These are phyloP conservation scores for Malacoctenus gilli DNA, from an alignment of 2,797 vertebrate genomes.

Conservation along the genomic window DNA sequence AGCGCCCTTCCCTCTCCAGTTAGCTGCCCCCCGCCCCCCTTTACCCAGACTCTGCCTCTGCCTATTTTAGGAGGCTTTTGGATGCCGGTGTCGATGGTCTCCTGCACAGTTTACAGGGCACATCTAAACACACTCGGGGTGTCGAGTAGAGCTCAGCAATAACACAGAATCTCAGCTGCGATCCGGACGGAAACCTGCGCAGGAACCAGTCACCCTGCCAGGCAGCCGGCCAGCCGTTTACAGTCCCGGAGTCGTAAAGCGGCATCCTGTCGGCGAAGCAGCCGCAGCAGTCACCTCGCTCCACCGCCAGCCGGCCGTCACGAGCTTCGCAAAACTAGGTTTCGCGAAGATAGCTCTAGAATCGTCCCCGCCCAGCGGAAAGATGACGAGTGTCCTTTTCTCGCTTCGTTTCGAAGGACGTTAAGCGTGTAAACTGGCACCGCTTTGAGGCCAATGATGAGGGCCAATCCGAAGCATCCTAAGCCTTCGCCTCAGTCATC, in stretches of 20 bases:
- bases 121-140: slow-evolving; percentile 61
- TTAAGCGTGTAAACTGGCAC: slow-evolving; percentile 46
- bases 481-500: slow-evolving; percentile 44
- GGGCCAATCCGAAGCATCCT: slow-evolving; percentile 32
- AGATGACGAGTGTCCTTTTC: slow-evolving; percentile 30
- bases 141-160: slow-evolving; percentile 59
- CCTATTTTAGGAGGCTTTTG: slow-evolving; percentile 61
- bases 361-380: slow-evolving; percentile 27
- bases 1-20: slow-evolving; percentile 44
- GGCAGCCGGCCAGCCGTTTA: slow-evolving; percentile 10
- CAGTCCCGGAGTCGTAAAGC: slow-evolving; percentile 31
- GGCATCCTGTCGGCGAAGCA: slow-evolving; percentile 41
- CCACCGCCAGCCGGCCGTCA: slow-evolving; percentile 21
- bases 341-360: slow-evolving; percentile 15
- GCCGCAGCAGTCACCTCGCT: slow-evolving; percentile 17
- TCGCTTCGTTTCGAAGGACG: slow-evolving; percentile 34
- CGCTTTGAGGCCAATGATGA: slow-evolving; percentile 41
- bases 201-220: slow-evolving; percentile 42
- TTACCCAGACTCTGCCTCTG: slow-evolving; percentile 39
- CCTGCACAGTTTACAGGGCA: slow-evolving; percentile 65
- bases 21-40: slow-evolving; percentile 36
- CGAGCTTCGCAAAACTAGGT: slow-evolving; percentile 23
- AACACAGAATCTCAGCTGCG: slow-evolving; percentile 62
- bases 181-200: slow-evolving; percentile 43
- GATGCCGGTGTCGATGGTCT: slow-evolving; percentile 51